phyloP scores from a whole-genome alignment of 2,888 invertebrate species.

The Lepidochrysops patricia region DNA sequence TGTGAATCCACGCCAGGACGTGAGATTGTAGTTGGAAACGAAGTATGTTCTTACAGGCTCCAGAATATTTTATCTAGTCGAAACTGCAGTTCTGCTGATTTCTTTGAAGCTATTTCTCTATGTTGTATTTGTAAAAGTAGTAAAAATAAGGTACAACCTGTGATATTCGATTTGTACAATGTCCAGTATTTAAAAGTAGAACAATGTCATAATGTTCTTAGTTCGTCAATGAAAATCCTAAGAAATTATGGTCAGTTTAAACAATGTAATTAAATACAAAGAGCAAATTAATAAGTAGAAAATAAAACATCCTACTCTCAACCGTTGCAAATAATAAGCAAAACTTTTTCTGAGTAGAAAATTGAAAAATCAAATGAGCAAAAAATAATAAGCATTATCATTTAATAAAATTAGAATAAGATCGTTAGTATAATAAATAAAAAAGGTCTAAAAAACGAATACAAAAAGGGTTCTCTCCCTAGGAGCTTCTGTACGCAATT shows the following conservation, averaged over 20 bases:
- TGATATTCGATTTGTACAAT: too few relatives aligned
- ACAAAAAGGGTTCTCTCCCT: conserved; percentile 26
- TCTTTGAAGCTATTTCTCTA: not conserved
- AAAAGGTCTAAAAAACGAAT: conserved; percentile 31
- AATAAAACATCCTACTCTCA: not conserved
- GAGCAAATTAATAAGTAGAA: too few relatives aligned
- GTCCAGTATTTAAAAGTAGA: too few relatives aligned
- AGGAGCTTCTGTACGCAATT: conserved; percentile 22
- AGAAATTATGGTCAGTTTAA: too few relatives aligned
- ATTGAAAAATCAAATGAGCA: not conserved
- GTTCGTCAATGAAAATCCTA: too few relatives aligned
- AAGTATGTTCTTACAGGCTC: conserved; percentile 5
- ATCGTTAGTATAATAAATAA: conserved; percentile 1
- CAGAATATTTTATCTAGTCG: conserved; percentile 3
- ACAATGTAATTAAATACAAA: too few relatives aligned
- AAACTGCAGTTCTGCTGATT: not conserved
- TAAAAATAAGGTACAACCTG: too few relatives aligned
- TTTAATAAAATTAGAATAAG: conserved; percentile 1
- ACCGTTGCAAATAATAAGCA: not conserved
- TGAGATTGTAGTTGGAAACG: not conserved
- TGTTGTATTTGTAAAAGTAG: not conserved
- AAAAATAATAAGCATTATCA: conserved; percentile 7
- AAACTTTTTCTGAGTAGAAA: not conserved
- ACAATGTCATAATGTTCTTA: too few relatives aligned
- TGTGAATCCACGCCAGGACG: conserved; percentile 31